Percentiles rank a stretch among this genome's conserved stretches.
phyloP scores from a whole-genome alignment of 2,888 invertebrate genomes.

The Drosophila buzzatii region DNA sequence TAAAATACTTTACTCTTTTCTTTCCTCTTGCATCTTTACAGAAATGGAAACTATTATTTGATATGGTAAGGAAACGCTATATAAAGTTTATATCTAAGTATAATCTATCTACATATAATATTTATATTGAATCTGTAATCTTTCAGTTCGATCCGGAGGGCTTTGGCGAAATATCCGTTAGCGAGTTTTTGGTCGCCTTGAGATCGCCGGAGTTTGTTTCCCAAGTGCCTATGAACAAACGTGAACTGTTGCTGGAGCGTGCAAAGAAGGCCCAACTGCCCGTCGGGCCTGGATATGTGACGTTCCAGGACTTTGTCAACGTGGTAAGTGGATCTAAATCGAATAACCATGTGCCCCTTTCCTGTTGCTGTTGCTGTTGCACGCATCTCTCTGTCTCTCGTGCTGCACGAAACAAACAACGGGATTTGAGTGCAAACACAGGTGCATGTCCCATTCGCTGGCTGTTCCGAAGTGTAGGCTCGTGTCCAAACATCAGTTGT shows the following conservation, averaged over 20 bases:
- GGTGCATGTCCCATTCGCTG: constrained; percentile 48
- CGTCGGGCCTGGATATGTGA: constrained; percentile 89
- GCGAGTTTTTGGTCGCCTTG: constrained; percentile 92
- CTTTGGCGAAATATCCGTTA: constrained; percentile 95
- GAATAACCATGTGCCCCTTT: constrained; percentile 39
- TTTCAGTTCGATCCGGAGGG: constrained; percentile 95
- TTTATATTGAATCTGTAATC: not conserved
- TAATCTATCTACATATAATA: not conserved
- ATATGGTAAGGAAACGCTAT: constrained; percentile 88
- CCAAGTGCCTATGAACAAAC: constrained; percentile 91
- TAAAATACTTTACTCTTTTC: not conserved
- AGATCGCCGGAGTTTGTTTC: constrained; percentile 91
- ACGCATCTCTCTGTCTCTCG: constrained; percentile 16
- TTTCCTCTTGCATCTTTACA: constrained; percentile 82
- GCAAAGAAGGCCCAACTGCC: constrained; percentile 89
- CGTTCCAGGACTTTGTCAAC: constrained; percentile 97
- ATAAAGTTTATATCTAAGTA: fast-evolving
- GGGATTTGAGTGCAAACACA: constrained; percentile 75
- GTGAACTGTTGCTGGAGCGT: constrained; percentile 91
- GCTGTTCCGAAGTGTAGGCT: constrained; percentile 58
- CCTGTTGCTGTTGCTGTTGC: not conserved
- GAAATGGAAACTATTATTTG: constrained; percentile 96
- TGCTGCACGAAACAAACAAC: constrained; percentile 54
- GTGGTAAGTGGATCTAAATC: constrained; percentile 90
- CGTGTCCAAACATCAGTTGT: constrained; percentile 66